These are phyloP conservation scores for Acrobasis repandana DNA, from an alignment of 2,888 invertebrate species.

Conservation along the genomic window DNA sequence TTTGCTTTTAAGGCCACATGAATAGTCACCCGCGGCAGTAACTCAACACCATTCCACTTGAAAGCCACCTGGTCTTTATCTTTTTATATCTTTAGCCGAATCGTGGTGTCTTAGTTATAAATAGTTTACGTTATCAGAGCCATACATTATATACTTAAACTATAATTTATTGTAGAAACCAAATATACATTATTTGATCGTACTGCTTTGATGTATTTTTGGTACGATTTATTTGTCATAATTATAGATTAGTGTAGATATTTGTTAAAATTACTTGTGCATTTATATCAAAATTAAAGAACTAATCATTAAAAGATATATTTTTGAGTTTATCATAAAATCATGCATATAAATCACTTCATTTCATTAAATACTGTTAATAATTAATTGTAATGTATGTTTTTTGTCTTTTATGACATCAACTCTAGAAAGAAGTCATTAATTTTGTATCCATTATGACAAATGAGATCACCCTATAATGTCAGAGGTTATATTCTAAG, in stretches of 20 bases:
- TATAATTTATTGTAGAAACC: conserved; percentile 51
- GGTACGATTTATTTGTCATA: conserved; percentile 18
- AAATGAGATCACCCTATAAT: conserved; percentile 16
- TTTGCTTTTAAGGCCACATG: background rate
- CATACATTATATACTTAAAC: conserved; percentile 14
- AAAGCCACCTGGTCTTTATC: conserved; percentile 20
- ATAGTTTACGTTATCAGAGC: conserved; percentile 19
- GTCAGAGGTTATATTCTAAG: conserved; percentile 9
- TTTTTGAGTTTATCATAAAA: conserved; percentile 3
- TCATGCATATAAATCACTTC: background rate
- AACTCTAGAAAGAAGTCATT: background rate
- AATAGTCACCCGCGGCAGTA: background rate
- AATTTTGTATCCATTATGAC: conserved; percentile 16
- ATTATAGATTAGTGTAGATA: conserved; percentile 7
- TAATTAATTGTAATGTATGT: background rate
- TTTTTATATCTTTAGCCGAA: conserved; percentile 12
- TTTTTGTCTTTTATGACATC: background rate
- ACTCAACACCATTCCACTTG: conserved; percentile 19
- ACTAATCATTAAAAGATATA: conserved; percentile 7
- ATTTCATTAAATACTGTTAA: background rate
- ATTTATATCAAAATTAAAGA: conserved; percentile 13
- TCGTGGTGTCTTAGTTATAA: conserved; percentile 19
- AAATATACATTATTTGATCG: conserved; percentile 47
- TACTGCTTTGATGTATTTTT: conserved; percentile 21
- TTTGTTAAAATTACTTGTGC: conserved; percentile 13